phyloP scores from a whole-genome alignment of 2,113 vertebrate species.

The Trematocara stigmaticum region DNA sequence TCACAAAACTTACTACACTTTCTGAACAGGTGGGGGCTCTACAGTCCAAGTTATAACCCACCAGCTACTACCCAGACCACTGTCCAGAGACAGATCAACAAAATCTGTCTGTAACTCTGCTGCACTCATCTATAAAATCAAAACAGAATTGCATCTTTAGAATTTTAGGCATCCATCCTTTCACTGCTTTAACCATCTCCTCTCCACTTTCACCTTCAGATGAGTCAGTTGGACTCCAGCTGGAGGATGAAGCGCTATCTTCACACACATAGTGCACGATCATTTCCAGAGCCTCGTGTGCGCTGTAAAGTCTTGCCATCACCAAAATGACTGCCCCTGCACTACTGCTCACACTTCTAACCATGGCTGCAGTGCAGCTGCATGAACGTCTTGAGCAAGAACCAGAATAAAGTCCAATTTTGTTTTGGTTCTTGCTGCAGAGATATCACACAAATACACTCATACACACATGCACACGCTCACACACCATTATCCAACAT shows the following conservation, averaged over 20 bases:
- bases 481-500: not conserved
- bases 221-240: not conserved
- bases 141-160: not conserved
- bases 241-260: not conserved
- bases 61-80: not conserved
- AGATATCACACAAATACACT: not conserved
- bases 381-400: not conserved
- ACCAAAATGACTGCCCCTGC: not conserved
- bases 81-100: not conserved
- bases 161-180: not conserved
- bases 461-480: not conserved
- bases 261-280: not conserved
- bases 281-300: not conserved
- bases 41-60: not conserved
- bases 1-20: not conserved
- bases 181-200: not conserved
- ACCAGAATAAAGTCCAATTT: not conserved
- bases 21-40: conserved; percentile 26
- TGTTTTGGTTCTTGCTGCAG: not conserved
- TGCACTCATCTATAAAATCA: not conserved
- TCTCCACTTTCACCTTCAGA: not conserved
- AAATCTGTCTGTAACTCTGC: not conserved
- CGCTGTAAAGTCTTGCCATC: not conserved
- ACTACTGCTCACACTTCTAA: not conserved
- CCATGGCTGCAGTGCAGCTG: not conserved